phyloP scores from a whole-genome alignment of 2,113 vertebrate genomes.

The Microtus oregoni region DNA sequence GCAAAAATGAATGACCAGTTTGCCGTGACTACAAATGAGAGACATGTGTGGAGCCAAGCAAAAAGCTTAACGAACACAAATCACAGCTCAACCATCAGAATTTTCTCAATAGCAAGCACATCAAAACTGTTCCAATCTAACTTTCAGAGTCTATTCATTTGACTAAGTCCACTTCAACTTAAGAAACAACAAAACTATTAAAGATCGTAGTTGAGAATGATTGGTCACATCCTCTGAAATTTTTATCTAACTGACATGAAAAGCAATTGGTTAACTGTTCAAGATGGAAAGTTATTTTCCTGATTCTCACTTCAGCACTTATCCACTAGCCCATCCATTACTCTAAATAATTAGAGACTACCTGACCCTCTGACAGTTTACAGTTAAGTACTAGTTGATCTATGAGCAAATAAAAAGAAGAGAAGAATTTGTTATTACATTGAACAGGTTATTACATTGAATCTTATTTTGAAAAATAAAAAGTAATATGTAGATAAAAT shows the following conservation, averaged over 20 bases:
- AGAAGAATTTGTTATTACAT: not conserved
- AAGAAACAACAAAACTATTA: not conserved
- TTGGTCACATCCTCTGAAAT: not conserved
- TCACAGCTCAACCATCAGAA: not conserved
- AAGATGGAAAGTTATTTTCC: not conserved
- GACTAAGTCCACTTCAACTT: not conserved
- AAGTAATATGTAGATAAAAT: not conserved
- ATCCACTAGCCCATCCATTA: not conserved
- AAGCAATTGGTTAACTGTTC: not conserved
- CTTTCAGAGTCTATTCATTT: not conserved
- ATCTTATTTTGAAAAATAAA: conserved; percentile 27
- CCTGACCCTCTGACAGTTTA: not conserved
- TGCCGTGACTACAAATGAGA: not conserved
- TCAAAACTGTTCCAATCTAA: not conserved
- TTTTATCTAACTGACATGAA: not conserved
- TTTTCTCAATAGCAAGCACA: not conserved
- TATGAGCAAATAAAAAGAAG: not conserved
- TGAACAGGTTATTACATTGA: not conserved
- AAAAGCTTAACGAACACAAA: not conserved
- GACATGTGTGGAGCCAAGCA: not conserved
- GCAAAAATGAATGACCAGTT: not conserved
- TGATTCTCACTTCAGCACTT: not conserved
- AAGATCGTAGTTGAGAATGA: not conserved
- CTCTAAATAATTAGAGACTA: conserved; percentile 3
- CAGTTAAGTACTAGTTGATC: not conserved